Conservation (phyloP, 2,888 invertebrate species). For the Eupithecia centaureata region DNA sequence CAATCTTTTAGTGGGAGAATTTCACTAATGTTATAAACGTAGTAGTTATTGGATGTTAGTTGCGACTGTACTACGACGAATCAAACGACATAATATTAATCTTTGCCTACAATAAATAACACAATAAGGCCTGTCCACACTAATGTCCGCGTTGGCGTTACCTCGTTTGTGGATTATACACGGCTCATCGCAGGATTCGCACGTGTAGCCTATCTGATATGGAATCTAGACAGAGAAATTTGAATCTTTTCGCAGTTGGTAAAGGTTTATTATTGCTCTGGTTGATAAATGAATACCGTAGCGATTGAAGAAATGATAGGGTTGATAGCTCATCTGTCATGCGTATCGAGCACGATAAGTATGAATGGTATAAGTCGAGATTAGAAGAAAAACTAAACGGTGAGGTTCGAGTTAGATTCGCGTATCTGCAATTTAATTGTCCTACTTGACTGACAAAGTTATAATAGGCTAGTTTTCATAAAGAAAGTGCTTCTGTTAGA, state of each 20-base stretch:
- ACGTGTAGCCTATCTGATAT: constrained; percentile 28
- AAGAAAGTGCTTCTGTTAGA: no score
- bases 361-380: background rate
- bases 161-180: constrained; percentile 57
- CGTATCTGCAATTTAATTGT: background rate
- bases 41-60: background rate
- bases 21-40: background rate
- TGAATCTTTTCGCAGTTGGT: background rate
- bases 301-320: constrained; percentile 10
- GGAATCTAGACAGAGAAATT: background rate
- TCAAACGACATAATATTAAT: constrained; percentile 6
- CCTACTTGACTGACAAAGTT: background rate
- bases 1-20: background rate
- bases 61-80: background rate
- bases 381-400: background rate
- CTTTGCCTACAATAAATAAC: constrained; percentile 37
- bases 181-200: constrained; percentile 59
- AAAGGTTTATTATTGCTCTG: background rate
- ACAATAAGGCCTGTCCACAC: constrained; percentile 56
- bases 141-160: constrained; percentile 61
- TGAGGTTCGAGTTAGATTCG: background rate
- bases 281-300: background rate
- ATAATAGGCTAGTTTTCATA: no score
- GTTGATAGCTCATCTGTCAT: constrained; percentile 1
- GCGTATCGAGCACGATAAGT: background rate